These are phyloP conservation scores for Sphinx pinastri DNA, from an alignment of 2,888 invertebrate genomes.

Conservation along the genomic window DNA sequence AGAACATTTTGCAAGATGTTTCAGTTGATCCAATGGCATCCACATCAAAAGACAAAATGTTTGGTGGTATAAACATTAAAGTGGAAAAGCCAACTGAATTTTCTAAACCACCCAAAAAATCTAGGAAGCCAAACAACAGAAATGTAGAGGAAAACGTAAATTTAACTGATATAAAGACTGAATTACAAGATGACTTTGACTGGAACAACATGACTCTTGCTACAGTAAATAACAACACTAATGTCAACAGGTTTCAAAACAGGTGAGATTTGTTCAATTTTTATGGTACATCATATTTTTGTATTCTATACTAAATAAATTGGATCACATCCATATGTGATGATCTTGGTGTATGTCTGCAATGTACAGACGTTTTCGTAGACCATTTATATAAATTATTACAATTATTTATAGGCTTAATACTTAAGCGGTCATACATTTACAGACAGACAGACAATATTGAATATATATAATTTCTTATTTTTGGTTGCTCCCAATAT, in stretches of 20 bases:
- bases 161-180: constrained; percentile 76
- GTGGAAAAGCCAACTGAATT: constrained; percentile 58
- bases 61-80: constrained; percentile 76
- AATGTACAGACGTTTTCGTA: too few relatives aligned
- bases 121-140: constrained; percentile 58
- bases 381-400: too few relatives aligned
- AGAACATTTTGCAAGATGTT: constrained; percentile 58
- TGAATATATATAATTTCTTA: too few relatives aligned
- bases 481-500: too few relatives aligned
- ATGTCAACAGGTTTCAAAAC: constrained; percentile 68
- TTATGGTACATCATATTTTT: neutral
- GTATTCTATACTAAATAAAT: neutral
- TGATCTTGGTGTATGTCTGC: too few relatives aligned
- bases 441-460: too few relatives aligned
- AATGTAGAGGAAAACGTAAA: constrained; percentile 52
- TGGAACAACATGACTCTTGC: constrained; percentile 80
- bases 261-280: constrained; percentile 62
- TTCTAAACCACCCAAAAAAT: constrained; percentile 53
- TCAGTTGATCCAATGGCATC: constrained; percentile 46
- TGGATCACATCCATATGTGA: too few relatives aligned
- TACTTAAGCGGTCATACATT: too few relatives aligned
- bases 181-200: constrained; percentile 76
- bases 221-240: constrained; percentile 71
- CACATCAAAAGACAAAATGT: constrained; percentile 68
- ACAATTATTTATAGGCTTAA: too few relatives aligned